These are phyloP conservation scores for Tanypteryx hageni DNA, from an alignment of 2,888 invertebrate genomes.

Conservation along the genomic window DNA sequence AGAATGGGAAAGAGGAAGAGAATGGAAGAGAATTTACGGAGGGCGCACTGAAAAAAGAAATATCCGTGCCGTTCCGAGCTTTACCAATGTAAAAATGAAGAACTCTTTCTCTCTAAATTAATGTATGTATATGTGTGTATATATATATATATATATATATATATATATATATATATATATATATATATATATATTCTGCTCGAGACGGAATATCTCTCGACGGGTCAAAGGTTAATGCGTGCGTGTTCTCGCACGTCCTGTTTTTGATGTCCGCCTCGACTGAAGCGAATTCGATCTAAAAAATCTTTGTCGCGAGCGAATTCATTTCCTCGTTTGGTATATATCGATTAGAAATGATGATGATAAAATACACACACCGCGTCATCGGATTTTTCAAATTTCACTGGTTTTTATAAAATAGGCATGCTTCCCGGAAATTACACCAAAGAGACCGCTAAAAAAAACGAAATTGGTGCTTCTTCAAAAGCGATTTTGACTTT, in stretches of 20 bases:
- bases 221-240: conserved; percentile 12
- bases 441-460: not conserved
- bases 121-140: too few relatives aligned
- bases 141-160: not conserved
- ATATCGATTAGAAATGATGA: not conserved
- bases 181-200: not conserved
- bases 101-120: too few relatives aligned
- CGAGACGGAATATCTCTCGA: not conserved
- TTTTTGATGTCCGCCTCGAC: conserved; percentile 13
- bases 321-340: not conserved
- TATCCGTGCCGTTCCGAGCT: too few relatives aligned
- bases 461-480: not conserved
- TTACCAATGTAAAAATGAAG: too few relatives aligned
- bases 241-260: not conserved
- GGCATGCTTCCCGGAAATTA: not conserved
- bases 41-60: too few relatives aligned
- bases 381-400: not conserved
- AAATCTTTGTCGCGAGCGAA: not conserved
- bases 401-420: not conserved
- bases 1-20: not conserved
- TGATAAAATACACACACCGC: not conserved
- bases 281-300: not conserved
- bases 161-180: not conserved
- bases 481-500: not conserved
- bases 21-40: not conserved